Conservation (phyloP, 1,140 invertebrate species). For the Anastrepha obliqua region DNA sequence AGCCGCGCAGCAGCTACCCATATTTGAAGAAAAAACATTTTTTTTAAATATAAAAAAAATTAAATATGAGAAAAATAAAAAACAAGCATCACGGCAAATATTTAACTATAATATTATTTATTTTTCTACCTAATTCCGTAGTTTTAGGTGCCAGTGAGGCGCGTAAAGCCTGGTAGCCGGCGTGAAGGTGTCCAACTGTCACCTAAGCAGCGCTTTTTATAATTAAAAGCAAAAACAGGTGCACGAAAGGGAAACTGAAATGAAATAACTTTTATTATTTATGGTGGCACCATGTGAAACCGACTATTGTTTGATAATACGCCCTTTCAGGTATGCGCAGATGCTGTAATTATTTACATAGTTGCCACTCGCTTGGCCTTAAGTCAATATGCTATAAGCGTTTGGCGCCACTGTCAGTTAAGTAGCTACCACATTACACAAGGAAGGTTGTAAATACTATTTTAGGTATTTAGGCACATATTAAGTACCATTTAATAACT, state of each 20-base stretch:
- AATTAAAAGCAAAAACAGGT: not conserved
- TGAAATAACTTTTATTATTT: slow-evolving; percentile 5
- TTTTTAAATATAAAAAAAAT: no score
- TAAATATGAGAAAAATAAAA: no score
- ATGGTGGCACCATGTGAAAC: not conserved
- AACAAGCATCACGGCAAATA: not conserved
- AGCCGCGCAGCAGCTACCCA: not conserved
- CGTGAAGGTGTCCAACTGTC: slow-evolving; percentile 41
- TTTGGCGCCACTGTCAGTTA: slow-evolving; percentile 38
- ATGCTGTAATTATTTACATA: slow-evolving; percentile 20
- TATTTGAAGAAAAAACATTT: not conserved
- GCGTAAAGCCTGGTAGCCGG: slow-evolving; percentile 49
- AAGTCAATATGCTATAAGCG: not conserved
- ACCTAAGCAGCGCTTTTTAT: not conserved
- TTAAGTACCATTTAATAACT: no score
- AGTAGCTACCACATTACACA: slow-evolving; percentile 25
- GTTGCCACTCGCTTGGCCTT: not conserved
- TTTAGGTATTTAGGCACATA: no score
- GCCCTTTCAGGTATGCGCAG: not conserved
- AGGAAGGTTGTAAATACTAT: not conserved
- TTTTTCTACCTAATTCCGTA: not conserved
- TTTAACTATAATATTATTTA: not conserved
- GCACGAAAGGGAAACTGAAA: not conserved
- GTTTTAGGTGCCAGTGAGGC: slow-evolving; percentile 18
- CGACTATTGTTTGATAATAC: not conserved